Conservation (phyloP, 2,113 vertebrate genomes). For the Terrapene triunguis region DNA sequence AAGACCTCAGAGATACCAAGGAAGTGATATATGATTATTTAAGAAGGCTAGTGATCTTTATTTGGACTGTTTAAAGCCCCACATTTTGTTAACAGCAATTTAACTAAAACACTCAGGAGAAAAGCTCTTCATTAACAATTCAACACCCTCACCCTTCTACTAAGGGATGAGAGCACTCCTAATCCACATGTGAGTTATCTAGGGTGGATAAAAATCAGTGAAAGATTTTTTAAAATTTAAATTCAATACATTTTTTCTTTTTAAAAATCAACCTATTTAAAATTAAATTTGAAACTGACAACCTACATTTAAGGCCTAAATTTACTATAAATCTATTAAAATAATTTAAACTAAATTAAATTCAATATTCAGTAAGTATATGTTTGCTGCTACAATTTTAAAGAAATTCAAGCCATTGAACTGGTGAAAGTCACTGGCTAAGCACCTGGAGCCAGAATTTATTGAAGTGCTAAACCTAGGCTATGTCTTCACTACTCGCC, state of each 20-base stretch:
- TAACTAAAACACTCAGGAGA: not conserved
- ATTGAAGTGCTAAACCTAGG: not conserved
- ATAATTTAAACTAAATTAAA: not conserved
- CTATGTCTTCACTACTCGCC: too few species aligned
- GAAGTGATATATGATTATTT: constrained; percentile 52
- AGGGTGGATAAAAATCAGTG: not conserved
- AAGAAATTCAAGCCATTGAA: not conserved
- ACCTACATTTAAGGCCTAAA: not conserved
- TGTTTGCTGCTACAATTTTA: not conserved
- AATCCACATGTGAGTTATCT: not conserved
- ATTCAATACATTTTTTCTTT: not conserved
- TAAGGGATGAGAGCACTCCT: not conserved
- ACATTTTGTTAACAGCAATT: not conserved
- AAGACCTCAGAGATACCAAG: not conserved
- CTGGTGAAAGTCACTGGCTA: not conserved
- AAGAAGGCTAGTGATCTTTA: constrained; percentile 31
- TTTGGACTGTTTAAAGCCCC: constrained; percentile 4
- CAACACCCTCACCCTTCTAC: not conserved
- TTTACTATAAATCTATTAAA: not conserved
- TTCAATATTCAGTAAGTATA: not conserved
- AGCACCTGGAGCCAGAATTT: not conserved
- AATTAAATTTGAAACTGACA: not conserved
- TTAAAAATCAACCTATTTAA: not conserved
- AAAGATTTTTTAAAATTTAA: not conserved
- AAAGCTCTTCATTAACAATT: not conserved